Percentiles rank a stretch among this genome's conserved stretches.
Conservation (phyloP, 1,140 invertebrate genomes). For the Drosophila mojavensis region DNA sequence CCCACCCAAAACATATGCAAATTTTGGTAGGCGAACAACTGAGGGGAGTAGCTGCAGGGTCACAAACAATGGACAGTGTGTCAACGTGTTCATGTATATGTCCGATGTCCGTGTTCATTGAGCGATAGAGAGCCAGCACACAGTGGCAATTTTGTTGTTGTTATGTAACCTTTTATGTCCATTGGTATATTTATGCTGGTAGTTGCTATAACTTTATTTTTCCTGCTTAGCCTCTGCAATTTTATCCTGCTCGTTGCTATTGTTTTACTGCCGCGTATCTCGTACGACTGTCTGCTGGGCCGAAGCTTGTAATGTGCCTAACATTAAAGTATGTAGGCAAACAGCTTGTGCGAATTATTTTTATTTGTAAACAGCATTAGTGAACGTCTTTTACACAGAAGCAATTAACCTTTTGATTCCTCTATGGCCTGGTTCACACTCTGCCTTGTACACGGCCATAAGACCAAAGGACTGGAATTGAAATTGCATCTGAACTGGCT, state of each 20-base stretch:
- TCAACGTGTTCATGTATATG: slow-evolving; percentile 14
- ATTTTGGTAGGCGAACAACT: slow-evolving; percentile 6
- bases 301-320: slow-evolving; percentile 26
- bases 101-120: background rate
- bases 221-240: slow-evolving; percentile 29
- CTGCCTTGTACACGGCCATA: too few species aligned
- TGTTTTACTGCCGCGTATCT: slow-evolving; percentile 44
- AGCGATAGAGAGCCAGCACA: slow-evolving; percentile 10
- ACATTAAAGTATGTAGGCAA: background rate
- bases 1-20: slow-evolving; percentile 27
- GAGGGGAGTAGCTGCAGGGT: background rate
- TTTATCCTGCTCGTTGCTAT: slow-evolving; percentile 21
- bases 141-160: slow-evolving; percentile 40
- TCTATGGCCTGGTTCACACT: too few species aligned
- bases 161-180: slow-evolving; percentile 51
- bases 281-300: background rate
- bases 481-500: background rate
- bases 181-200: slow-evolving; percentile 33
- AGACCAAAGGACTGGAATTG: too few species aligned
- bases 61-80: slow-evolving; percentile 18
- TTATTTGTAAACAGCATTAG: slow-evolving; percentile 23
- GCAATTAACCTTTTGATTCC: slow-evolving; percentile 1
- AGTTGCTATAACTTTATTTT: slow-evolving; percentile 42
- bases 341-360: slow-evolving; percentile 50
- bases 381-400: background rate